These are phyloP conservation scores for Sandelia bainsii DNA, from an alignment of 2,797 vertebrate species.

Conservation along the genomic window DNA sequence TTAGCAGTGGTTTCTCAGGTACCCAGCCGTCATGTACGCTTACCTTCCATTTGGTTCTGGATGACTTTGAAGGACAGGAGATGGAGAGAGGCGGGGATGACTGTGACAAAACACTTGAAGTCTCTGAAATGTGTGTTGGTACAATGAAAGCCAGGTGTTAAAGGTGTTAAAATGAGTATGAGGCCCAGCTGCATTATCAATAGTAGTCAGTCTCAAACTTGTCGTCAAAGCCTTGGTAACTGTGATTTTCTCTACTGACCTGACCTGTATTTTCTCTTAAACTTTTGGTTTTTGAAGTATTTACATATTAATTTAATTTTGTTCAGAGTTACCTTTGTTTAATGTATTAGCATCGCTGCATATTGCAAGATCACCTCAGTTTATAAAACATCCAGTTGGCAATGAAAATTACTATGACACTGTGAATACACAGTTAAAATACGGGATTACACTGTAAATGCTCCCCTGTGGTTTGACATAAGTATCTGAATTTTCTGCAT, in stretches of 20 bases:
- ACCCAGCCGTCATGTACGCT: constrained; percentile 52
- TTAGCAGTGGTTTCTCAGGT: constrained; percentile 68
- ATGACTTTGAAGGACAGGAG: constrained; percentile 75
- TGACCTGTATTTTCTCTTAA: background rate
- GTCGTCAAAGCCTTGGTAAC: constrained; percentile 6
- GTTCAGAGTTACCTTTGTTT: background rate
- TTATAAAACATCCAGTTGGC: background rate
- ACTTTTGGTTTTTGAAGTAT: background rate
- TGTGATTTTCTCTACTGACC: background rate
- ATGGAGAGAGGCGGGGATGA: constrained; percentile 2
- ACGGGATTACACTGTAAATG: background rate
- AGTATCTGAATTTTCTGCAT: constrained; percentile 2
- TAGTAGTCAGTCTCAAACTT: constrained; percentile 25
- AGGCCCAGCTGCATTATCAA: constrained; percentile 22
- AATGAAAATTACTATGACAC: background rate
- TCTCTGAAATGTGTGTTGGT: constrained; percentile 27
- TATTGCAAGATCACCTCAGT: background rate
- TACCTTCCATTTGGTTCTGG: constrained; percentile 72
- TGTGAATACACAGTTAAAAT: constrained; percentile 18
- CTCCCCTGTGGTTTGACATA: background rate
- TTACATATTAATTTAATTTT: background rate
- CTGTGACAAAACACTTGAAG: constrained; percentile 48
- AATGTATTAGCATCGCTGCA: background rate
- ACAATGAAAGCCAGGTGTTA: constrained; percentile 13
- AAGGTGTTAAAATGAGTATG: constrained; percentile 9